A percentile compares a stretch with the other conserved stretches of the same genome.
These are phyloP conservation scores for Cerceris rybyensis DNA, from an alignment of 2,888 invertebrate genomes.

Conservation along the genomic window DNA sequence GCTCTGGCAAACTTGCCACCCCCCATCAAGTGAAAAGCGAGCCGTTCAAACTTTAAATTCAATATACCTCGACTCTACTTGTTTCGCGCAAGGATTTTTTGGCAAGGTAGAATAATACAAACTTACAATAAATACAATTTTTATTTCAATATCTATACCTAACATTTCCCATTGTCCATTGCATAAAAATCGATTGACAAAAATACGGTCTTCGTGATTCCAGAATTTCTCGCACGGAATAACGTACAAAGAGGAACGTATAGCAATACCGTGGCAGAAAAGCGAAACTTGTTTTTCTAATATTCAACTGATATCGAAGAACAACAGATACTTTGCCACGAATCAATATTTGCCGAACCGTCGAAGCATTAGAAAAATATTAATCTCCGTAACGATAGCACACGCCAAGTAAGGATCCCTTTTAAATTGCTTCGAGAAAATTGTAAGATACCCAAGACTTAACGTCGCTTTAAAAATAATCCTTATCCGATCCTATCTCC, in stretches of 20 bases:
- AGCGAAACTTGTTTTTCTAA: background rate
- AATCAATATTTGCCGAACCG: background rate
- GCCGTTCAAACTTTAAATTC: constrained; percentile 55
- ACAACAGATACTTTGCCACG: background rate
- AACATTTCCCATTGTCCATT: too few relatives aligned
- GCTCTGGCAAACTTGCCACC: constrained; percentile 50
- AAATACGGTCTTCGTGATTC: too few relatives aligned
- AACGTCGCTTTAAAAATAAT: background rate
- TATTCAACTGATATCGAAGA: constrained; percentile 1
- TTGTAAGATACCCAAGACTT: background rate
- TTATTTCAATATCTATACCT: too few relatives aligned
- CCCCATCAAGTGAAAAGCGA: constrained; percentile 19
- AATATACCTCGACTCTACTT: constrained; percentile 27
- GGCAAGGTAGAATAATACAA: too few relatives aligned
- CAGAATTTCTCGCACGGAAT: too few relatives aligned
- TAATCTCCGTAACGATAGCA: background rate
- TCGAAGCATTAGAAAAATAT: background rate
- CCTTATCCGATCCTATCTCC: too few relatives aligned
- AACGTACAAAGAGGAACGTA: too few relatives aligned
- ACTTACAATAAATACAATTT: too few relatives aligned
- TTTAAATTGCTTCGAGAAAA: background rate
- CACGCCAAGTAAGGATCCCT: background rate
- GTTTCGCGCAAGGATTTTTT: background rate
- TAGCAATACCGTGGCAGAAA: background rate
- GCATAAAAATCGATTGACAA: too few relatives aligned